A percentile compares a stretch with the other conserved stretches of the same genome.
Conservation (phyloP, 2,888 invertebrate genomes). For the Dasypogon diadema region DNA sequence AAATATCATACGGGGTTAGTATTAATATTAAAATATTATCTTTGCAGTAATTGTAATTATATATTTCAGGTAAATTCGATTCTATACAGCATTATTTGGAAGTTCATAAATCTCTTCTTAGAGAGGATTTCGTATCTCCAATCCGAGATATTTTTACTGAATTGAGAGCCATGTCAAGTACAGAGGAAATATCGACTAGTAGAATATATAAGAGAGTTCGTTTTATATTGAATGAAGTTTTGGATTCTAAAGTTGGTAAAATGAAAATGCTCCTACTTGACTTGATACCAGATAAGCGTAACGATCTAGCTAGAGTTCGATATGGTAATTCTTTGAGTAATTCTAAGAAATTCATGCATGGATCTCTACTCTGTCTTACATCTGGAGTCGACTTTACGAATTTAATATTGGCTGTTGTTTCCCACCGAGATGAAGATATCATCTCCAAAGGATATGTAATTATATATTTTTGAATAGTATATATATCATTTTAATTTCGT, state of each 20-base stretch:
- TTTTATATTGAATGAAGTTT: slow-evolving; percentile 61
- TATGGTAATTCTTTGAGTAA: slow-evolving; percentile 16
- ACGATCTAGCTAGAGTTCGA: background rate
- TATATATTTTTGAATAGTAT: slow-evolving; percentile 55
- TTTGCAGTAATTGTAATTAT: background rate
- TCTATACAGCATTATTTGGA: slow-evolving; percentile 79
- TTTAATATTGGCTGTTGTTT: slow-evolving; percentile 78
- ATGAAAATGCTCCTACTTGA: slow-evolving; percentile 63
- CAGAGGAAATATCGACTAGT: slow-evolving; percentile 52
- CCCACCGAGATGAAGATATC: slow-evolving; percentile 71
- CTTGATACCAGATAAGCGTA: slow-evolving; percentile 53
- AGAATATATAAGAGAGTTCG: slow-evolving; percentile 60
- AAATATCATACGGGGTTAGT: slow-evolving; percentile 74
- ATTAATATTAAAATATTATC: no score
- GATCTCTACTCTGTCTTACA: slow-evolving; percentile 81
- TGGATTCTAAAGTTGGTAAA: slow-evolving; percentile 60
- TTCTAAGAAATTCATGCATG: slow-evolving; percentile 65
- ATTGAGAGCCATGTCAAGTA: slow-evolving; percentile 53
- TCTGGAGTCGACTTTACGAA: slow-evolving; percentile 75
- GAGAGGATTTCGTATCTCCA: slow-evolving; percentile 85
- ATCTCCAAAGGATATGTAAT: slow-evolving; percentile 73
- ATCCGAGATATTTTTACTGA: slow-evolving; percentile 70
- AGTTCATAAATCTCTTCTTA: slow-evolving; percentile 80
- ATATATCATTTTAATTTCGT: slow-evolving; percentile 21
- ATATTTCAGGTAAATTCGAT: slow-evolving; percentile 72